phyloP scores from a whole-genome alignment of 2,113 vertebrate genomes.

The Cottus gobio region DNA sequence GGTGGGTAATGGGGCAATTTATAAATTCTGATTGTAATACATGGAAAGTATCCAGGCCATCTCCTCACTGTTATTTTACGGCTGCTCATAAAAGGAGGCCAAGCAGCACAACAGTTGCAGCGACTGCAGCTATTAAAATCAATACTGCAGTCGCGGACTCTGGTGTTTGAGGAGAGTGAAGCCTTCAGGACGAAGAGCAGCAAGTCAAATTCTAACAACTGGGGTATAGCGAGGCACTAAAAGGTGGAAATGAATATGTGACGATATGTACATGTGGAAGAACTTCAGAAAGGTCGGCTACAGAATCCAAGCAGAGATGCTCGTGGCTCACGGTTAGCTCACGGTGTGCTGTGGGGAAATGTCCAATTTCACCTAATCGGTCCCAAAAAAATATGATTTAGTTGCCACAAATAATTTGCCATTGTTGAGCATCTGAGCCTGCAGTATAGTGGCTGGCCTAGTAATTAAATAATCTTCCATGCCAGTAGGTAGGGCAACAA shows the following conservation, averaged over 20 bases:
- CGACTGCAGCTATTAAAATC: conserved; percentile 77
- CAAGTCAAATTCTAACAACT: conserved; percentile 10
- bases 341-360: too few species aligned
- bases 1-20: conserved; percentile 87
- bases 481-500: too few species aligned
- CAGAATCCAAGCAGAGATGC: background rate
- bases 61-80: conserved; percentile 81
- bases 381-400: too few species aligned
- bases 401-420: too few species aligned
- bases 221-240: background rate
- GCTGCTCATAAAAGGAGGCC: conserved; percentile 79
- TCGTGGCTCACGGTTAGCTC: too few species aligned
- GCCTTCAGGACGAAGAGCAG: conserved; percentile 29
- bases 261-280: background rate
- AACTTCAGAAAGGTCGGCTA: background rate
- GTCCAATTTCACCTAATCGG: too few species aligned
- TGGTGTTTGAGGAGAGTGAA: conserved; percentile 39
- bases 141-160: conserved; percentile 69
- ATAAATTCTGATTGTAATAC: conserved; percentile 86
- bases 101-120: conserved; percentile 74
- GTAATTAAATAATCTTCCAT: too few species aligned
- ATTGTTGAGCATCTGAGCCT: too few species aligned
- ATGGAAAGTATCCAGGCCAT: conserved; percentile 85
- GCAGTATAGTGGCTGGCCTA: too few species aligned
- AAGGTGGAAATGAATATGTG: background rate